Evolutionary conservation across 2,888 invertebrate genomes (phyloP).

Genomic region (Incurvaria masculella): DNA sequence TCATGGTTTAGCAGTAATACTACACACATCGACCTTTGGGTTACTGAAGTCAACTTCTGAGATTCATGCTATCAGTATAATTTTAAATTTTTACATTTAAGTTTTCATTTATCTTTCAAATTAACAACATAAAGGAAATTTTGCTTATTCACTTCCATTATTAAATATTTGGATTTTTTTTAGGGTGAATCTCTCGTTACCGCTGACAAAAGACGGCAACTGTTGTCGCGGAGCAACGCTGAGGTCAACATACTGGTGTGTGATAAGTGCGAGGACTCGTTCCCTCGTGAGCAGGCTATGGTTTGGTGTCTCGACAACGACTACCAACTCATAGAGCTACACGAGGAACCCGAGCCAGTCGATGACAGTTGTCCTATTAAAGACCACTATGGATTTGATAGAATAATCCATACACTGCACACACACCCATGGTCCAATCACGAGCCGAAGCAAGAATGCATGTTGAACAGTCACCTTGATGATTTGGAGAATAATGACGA

Average conservation of each 20-base stretch:
- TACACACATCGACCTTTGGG: too few relatives aligned
- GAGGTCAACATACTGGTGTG: not conserved
- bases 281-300: not conserved
- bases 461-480: too few relatives aligned
- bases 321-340: not conserved
- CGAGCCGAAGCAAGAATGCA: slow-evolving; percentile 58
- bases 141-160: too few relatives aligned
- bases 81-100: too few relatives aligned
- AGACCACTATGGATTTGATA: slow-evolving; percentile 62
- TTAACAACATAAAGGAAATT: too few relatives aligned
- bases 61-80: too few relatives aligned
- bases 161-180: too few relatives aligned
- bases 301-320: not conserved
- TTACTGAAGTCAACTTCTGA: too few relatives aligned
- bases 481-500: too few relatives aligned
- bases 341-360: not conserved
- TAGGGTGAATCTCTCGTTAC: not conserved
- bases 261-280: not conserved
- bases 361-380: slow-evolving; percentile 46
- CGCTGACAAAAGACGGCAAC: not conserved
- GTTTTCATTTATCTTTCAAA: too few relatives aligned
- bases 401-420: slow-evolving; percentile 67
- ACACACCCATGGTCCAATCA: slow-evolving; percentile 73
- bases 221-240: not conserved
- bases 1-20: too few relatives aligned